Evolutionary conservation across 2,888 invertebrate species (phyloP), one percentile per base, ranked within the genome.

Genomic region (Cerceris ruficornis): DNA sequence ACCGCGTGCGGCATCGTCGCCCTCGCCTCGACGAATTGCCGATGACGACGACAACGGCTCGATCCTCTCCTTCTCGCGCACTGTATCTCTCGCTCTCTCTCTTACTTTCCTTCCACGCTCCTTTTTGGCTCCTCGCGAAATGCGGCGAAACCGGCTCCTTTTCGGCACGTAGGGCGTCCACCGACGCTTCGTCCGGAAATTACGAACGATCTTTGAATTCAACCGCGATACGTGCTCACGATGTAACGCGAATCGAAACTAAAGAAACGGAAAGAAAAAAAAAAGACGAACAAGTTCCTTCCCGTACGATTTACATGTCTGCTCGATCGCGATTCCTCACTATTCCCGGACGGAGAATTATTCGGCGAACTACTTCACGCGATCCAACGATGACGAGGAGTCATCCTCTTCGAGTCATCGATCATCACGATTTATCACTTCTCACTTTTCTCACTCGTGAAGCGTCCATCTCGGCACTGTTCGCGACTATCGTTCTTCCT

Each of bases 1-100:
- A 69, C 78, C 69, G 84, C 81, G 77, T 75, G 75, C 81, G 80
- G 84, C 89, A 85, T 87, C 84, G 85, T 89, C 77, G 75, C 72
- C 67, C 58, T 75, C 58, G 75, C 75, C 43, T 67, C 82, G 77
- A 80, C 74, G 70, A 68, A 69, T 41, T 67, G 68, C 67, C 78
- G 74, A 75, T 59, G 59, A 80, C 65, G 71, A 79, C 70, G 69
- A 68, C 17, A 17, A 65, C 70, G 46, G 57, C 15, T 59, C 49
- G 61, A 52, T 62, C 62, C 65, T n/a, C 6, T 43, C 13, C 9
- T 41, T 62, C 52, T 46, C 62, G 43, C 13, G 43, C 65, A 15
- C 58, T 15, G n/a, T 28, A 11, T 39, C 39, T 28, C 28, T 28
- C 28, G 4, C 28, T 1, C 1, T 28, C 28, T 28, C 28, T 28